phyloP scores from a whole-genome alignment of 2,113 vertebrate species.

The Cyanistes caeruleus region DNA sequence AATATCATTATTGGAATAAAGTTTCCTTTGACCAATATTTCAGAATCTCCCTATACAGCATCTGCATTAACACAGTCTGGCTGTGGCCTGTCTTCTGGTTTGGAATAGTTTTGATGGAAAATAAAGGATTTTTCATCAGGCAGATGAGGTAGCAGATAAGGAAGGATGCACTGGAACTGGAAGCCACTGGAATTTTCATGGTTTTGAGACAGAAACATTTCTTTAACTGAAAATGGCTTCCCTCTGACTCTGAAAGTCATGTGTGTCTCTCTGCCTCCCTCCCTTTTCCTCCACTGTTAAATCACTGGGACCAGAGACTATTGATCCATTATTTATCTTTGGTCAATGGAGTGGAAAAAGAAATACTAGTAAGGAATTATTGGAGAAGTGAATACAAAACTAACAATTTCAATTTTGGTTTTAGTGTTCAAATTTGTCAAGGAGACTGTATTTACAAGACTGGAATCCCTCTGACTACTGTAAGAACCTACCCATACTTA shows the following conservation, averaged over 20 bases:
- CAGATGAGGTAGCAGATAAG: not conserved
- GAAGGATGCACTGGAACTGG: not conserved
- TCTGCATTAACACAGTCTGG: not conserved
- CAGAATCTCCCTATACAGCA: not conserved
- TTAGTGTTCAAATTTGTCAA: not conserved
- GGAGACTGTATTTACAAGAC: not conserved
- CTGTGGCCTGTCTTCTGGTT: rapidly evolving
- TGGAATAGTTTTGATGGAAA: not conserved
- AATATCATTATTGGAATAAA: not conserved
- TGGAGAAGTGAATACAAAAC: not conserved
- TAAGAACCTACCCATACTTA: not conserved
- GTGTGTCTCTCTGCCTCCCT: not conserved
- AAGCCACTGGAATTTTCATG: not conserved
- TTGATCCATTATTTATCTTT: not conserved
- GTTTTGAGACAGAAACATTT: not conserved
- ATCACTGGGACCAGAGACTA: not conserved
- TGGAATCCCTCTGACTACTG: not conserved
- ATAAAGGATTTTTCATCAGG: not conserved
- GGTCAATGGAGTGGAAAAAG: not conserved
- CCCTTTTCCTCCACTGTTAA: not conserved
- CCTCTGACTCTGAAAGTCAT: not conserved
- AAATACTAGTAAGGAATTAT: not conserved
- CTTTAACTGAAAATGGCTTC: not conserved
- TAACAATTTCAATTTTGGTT: not conserved
- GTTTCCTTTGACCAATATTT: not conserved